Conservation (phyloP, 2,113 vertebrate genomes). For the Lepus timidus region DNA sequence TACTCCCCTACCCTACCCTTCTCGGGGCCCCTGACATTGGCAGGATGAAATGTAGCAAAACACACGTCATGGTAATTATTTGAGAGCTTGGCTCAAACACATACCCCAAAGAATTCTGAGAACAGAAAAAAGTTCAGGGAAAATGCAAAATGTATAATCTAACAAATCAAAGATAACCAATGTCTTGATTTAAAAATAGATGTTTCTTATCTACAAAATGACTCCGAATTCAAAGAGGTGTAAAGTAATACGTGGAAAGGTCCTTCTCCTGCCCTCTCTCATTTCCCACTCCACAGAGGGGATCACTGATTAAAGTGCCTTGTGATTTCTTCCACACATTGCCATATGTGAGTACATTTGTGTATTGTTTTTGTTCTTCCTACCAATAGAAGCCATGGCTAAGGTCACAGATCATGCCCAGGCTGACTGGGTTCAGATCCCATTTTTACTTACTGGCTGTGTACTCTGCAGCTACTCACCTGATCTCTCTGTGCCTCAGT, state of each 20-base stretch:
- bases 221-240: conserved; percentile 43
- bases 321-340: conserved; percentile 53
- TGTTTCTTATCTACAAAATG: conserved; percentile 57
- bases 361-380: background rate
- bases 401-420: background rate
- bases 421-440: background rate
- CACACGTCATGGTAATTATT: conserved; percentile 20
- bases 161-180: conserved; percentile 44
- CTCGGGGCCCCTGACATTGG: background rate
- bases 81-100: conserved; percentile 37
- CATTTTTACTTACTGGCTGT: background rate
- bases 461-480: background rate
- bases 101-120: conserved; percentile 6
- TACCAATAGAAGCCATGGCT: background rate
- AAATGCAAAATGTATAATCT: conserved; percentile 51
- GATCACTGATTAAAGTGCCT: conserved; percentile 1
- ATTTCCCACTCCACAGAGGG: background rate
- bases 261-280: background rate
- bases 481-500: background rate
- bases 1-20: background rate
- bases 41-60: conserved; percentile 39
- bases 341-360: background rate
- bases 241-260: background rate
- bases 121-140: conserved; percentile 20
- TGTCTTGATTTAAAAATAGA: conserved; percentile 60